Evolutionary conservation across 2,888 invertebrate species (phyloP).

Genomic region (Drosophila borealis): DNA sequence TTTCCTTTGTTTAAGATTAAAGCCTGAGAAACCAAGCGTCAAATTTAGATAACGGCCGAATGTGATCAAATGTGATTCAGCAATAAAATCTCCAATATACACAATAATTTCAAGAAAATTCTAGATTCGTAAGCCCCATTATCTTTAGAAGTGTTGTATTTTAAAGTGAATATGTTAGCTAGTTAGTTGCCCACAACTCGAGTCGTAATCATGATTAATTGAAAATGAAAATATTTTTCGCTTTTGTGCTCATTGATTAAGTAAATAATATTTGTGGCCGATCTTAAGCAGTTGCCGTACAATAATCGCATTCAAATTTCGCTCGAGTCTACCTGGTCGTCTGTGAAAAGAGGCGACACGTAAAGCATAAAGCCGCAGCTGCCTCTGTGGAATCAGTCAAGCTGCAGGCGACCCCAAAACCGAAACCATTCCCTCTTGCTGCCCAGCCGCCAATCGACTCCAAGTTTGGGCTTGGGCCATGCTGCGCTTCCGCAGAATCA

Average conservation of each 20-base stretch:
- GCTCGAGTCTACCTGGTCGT: slow-evolving; percentile 21
- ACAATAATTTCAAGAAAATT: no score
- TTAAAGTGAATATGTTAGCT: no score
- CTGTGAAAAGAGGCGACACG: slow-evolving; percentile 43
- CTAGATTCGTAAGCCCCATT: no score
- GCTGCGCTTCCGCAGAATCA: slow-evolving; percentile 81
- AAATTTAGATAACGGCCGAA: no score
- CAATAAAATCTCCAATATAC: no score
- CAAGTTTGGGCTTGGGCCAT: slow-evolving; percentile 27
- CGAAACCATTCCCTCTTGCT: background rate
- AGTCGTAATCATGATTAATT: background rate
- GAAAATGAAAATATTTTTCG: background rate
- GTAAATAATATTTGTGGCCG: no score
- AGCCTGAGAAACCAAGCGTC: no score
- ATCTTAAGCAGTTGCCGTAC: background rate
- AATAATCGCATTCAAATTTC: slow-evolving; percentile 10
- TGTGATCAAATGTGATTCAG: no score
- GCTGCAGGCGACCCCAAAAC: slow-evolving; percentile 26
- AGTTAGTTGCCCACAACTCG: no score
- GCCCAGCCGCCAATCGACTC: background rate
- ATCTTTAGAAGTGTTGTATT: no score
- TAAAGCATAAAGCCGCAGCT: slow-evolving; percentile 37
- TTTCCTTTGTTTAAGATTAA: no score
- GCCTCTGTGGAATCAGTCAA: slow-evolving; percentile 47
- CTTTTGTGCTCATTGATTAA: no score